Evolutionary conservation across 2,797 vertebrate species (phyloP).

Genomic region (Centropyge bicolor): DNA sequence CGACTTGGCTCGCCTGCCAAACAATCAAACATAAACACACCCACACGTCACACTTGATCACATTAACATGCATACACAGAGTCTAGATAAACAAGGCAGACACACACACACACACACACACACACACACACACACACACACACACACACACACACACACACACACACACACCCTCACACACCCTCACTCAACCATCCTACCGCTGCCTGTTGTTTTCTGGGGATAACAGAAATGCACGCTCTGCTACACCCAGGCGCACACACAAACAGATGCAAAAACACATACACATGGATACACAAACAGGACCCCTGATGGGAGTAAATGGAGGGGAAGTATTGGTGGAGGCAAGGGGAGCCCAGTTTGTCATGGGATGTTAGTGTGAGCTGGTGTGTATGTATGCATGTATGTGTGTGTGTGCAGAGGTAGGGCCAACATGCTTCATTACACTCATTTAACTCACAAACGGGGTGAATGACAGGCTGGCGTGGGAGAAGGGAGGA

Average conservation of each 20-base stretch:
- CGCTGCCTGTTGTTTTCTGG: slow-evolving; percentile 70
- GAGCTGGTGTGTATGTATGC: slow-evolving; percentile 60
- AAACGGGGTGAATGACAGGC: slow-evolving; percentile 84
- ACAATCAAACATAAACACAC: slow-evolving; percentile 73
- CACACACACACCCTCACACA: slow-evolving; percentile 21
- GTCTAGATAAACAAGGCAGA: slow-evolving; percentile 72
- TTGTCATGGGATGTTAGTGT: slow-evolving; percentile 81
- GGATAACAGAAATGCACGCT: slow-evolving; percentile 73
- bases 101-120: slow-evolving; percentile 58
- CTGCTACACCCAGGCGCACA: slow-evolving; percentile 64
- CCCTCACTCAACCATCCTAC: slow-evolving; percentile 44
- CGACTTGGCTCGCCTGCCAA: slow-evolving; percentile 56
- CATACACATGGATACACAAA: slow-evolving; percentile 63
- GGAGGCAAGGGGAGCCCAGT: slow-evolving; percentile 70
- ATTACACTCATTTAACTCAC: slow-evolving; percentile 86
- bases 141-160: slow-evolving; percentile 48
- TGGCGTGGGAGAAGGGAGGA: slow-evolving; percentile 78
- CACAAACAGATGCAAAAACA: slow-evolving; percentile 67
- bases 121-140: slow-evolving; percentile 25
- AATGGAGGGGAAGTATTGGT: slow-evolving; percentile 82
- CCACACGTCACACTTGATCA: slow-evolving; percentile 78
- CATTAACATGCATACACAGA: slow-evolving; percentile 69
- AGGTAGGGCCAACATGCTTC: slow-evolving; percentile 77
- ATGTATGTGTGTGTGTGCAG: slow-evolving; percentile 43
- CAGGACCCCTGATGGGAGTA: slow-evolving; percentile 77